Evolutionary conservation across 2,888 invertebrate species (phyloP).

Genomic region (Melieria picta): DNA sequence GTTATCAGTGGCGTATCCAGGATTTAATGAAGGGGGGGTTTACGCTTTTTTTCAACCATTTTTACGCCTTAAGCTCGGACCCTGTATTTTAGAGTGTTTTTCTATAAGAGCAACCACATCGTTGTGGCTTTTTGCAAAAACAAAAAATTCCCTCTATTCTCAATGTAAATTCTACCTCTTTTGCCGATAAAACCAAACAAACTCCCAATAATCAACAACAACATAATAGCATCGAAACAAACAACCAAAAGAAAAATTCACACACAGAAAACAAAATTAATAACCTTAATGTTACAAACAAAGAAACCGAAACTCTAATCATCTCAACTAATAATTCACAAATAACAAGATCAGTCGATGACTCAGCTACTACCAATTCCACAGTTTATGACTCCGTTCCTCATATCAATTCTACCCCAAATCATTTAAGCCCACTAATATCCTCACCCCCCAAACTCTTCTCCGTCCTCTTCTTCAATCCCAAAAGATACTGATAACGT

Average conservation of each 20-base stretch:
- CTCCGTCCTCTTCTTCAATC: no score
- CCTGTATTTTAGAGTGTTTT: no score
- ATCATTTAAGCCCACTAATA: no score
- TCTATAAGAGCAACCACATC: no score
- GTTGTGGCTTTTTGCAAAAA: no score
- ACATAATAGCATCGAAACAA: not conserved
- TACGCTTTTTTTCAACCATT: no score
- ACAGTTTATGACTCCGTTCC: not conserved
- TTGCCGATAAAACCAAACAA: not conserved
- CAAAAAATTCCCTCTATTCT: not conserved
- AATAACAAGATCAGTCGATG: not conserved
- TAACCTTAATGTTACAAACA: not conserved
- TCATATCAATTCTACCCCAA: no score
- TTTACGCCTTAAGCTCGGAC: no score
- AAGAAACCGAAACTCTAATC: conserved; percentile 2
- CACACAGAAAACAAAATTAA: not conserved
- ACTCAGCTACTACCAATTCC: not conserved
- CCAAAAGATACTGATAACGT: no score
- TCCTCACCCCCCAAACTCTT: no score
- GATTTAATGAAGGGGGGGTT: no score
- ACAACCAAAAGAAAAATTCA: not conserved
- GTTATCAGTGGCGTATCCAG: no score
- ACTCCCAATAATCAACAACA: not conserved
- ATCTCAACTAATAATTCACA: not conserved
- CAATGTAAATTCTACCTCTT: not conserved